Base-by-base conservation (phyloP, 2,797 vertebrate genomes). In the Hyperoplus immaculatus region DNA sequence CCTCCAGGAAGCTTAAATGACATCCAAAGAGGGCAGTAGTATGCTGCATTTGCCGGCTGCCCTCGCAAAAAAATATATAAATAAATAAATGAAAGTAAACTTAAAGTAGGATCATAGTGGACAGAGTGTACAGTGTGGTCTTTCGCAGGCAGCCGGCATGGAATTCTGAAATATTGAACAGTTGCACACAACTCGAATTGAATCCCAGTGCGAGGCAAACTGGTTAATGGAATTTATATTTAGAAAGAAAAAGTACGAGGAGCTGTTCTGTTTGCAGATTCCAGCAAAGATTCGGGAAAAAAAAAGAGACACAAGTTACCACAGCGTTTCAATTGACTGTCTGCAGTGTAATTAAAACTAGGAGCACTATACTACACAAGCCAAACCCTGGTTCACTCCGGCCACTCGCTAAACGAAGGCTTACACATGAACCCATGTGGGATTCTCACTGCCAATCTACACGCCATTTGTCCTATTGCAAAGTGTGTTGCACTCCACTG, bases 221-320 rank as follows among this genome's bases (percentile, higher is more conserved):
- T 66, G 69, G 47, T 56, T 7, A 53, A 75, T 38, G 41, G 39
- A 50, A n/a, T 41, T 70, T 69, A 69, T 79, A 70, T 85, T 76
- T 73, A 66, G 75, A 69, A 42, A 53, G 45, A 57, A 64, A 3
- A 29, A 29, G 29, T 29, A 72, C 39, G 5, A 29, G 50, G 46
- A 56, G 15, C 1, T 53, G 0, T 50, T 59, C 38, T 60, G 55
- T 43, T 49, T 2, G 15, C 16, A 49, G 58, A 57, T 57, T 2
- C 72, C 49, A 18, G 58, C 38, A 62, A 42, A 58, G 57, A 62
- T 1, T 61, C 0, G 0, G 38, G 42, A 45, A 43, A 45, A 39
- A 36, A 63, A 14, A 49, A 3, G 62, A 15, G 71, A 75, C 63
- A 36, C 0, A 12, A 68, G 53, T 8, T 61, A 59, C 53, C 36